Evolutionary conservation across 2,113 vertebrate genomes (phyloP).

Genomic region (Hirundichthys speculiger): DNA sequence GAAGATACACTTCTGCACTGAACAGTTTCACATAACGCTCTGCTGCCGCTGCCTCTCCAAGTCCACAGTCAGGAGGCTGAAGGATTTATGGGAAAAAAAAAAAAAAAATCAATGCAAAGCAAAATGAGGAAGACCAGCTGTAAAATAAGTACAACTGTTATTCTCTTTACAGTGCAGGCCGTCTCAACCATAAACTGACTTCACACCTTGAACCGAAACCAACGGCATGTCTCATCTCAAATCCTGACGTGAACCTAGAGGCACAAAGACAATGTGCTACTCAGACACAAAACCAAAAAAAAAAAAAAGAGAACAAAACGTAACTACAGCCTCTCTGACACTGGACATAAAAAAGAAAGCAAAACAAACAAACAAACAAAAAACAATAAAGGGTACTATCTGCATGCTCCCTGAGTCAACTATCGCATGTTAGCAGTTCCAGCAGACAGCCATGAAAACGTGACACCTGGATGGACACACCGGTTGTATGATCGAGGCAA

Average conservation of each 20-base stretch:
- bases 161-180: constrained; percentile 6
- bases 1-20: constrained; percentile 54
- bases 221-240: constrained; percentile 13
- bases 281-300: no score
- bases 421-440: no score
- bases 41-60: not conserved
- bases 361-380: not conserved
- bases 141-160: constrained; percentile 10
- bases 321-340: not conserved
- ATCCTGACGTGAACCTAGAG: not conserved
- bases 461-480: no score
- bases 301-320: constrained; percentile 9
- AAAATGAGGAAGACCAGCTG: not conserved
- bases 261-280: not conserved
- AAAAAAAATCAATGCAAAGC: constrained; percentile 15
- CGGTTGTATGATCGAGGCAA: not conserved
- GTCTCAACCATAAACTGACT: not conserved
- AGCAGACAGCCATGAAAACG: constrained; percentile 3
- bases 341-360: constrained; percentile 2
- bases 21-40: constrained; percentile 29
- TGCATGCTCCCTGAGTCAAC: no score
- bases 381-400: no score
- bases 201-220: constrained; percentile 8
- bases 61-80: not conserved
- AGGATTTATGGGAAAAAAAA: no score